Conservation (phyloP, 2,113 vertebrate species). For the Phoenicopterus ruber region DNA sequence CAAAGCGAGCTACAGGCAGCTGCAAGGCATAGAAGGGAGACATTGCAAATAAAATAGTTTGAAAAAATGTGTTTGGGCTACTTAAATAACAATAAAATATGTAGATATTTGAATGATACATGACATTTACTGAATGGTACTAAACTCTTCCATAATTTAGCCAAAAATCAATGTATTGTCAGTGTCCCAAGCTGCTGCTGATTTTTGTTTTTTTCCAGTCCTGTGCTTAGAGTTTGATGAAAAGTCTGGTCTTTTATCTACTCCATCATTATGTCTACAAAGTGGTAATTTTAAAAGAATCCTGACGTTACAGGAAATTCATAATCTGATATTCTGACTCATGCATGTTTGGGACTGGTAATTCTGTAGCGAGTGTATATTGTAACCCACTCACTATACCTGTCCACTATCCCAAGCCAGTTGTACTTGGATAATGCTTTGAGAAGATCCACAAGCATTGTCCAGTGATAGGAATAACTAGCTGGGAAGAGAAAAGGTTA, state of each 20-base stretch:
- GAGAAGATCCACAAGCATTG: background rate
- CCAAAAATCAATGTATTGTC: background rate
- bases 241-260: background rate
- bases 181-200: background rate
- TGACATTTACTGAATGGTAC: background rate
- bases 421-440: background rate
- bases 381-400: background rate
- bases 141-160: background rate
- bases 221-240: background rate
- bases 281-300: background rate
- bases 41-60: background rate
- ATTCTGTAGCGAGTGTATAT: background rate
- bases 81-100: too few relatives aligned
- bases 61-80: background rate
- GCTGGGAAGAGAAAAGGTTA: background rate
- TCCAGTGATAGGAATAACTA: background rate
- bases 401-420: background rate
- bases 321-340: background rate
- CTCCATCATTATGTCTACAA: background rate
- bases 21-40: background rate
- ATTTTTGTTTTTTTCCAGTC: background rate
- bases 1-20: background rate
- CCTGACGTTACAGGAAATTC: background rate
- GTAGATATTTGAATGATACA: too few relatives aligned
- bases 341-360: background rate